Percentiles rank a stretch among this genome's conserved stretches.
Evolutionary conservation across 1,140 invertebrate genomes (phyloP).

Genomic region (Mycetomoellerius zeteki): DNA sequence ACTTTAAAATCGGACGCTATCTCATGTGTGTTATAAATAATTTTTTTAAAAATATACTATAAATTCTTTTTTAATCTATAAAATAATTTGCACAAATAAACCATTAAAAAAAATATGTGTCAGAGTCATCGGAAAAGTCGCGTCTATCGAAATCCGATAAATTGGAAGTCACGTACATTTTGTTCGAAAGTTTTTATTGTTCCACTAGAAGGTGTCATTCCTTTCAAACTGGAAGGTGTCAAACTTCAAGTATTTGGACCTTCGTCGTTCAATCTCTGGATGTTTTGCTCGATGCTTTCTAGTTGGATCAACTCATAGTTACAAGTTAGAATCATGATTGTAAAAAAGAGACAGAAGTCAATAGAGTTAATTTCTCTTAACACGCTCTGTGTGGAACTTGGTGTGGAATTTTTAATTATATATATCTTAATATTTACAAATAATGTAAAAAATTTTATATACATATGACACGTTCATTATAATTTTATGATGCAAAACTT

Average conservation of each 20-base stretch:
- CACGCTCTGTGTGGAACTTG: no score
- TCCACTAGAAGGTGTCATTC: neutral
- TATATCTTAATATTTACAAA: neutral
- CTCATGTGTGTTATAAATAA: neutral
- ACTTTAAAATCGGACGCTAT: neutral
- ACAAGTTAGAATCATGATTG: neutral
- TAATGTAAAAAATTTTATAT: neutral
- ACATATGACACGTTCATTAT: neutral
- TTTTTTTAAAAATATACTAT: neutral
- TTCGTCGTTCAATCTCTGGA: conserved; percentile 11
- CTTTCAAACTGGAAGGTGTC: no score
- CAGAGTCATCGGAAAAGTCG: neutral
- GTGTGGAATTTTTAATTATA: neutral
- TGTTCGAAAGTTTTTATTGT: conserved; percentile 24
- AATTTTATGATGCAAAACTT: neutral
- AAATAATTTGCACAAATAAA: neutral
- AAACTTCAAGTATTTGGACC: conserved; percentile 8
- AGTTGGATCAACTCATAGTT: neutral
- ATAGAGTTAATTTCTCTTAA: conserved; percentile 1
- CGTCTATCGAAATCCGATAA: conserved; percentile 42
- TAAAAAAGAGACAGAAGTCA: conserved; percentile 1
- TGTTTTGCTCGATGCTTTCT: conserved; percentile 5
- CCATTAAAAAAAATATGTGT: neutral
- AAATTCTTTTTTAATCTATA: neutral
- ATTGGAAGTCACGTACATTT: neutral